Percentiles rank a stretch among this genome's conserved stretches.
Evolutionary conservation across 2,888 invertebrate genomes (phyloP).

Genomic region (Melipona bicolor): DNA sequence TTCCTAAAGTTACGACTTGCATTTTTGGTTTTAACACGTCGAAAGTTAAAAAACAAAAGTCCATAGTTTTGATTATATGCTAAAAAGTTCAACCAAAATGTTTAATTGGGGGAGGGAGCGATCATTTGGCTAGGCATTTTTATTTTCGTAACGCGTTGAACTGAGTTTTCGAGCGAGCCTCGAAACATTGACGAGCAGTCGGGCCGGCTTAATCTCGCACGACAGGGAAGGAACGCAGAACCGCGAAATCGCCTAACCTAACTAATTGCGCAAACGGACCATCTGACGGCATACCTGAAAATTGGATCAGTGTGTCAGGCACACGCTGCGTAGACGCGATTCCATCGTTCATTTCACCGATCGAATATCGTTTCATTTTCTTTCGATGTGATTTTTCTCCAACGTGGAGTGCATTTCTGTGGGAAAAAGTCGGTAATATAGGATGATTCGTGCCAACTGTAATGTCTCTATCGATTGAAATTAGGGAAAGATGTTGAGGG

Average conservation of each 20-base stretch:
- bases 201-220: not conserved
- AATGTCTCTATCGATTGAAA: too few species aligned
- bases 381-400: not conserved
- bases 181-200: not conserved
- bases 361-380: slow-evolving; percentile 4
- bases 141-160: not conserved
- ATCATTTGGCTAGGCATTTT: not conserved
- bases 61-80: too few species aligned
- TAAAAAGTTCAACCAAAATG: too few species aligned
- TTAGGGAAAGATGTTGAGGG: too few species aligned
- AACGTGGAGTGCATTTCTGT: not conserved
- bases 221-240: slow-evolving; percentile 14
- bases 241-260: slow-evolving; percentile 44
- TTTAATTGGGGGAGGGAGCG: not conserved
- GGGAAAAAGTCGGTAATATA: too few species aligned
- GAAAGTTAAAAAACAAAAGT: too few species aligned
- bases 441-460: too few species aligned
- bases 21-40: too few species aligned
- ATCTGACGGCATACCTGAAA: slow-evolving; percentile 52
- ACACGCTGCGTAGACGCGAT: slow-evolving; percentile 25
- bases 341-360: not conserved
- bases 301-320: slow-evolving; percentile 69
- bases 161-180: not conserved
- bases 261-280: slow-evolving; percentile 38
- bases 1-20: too few species aligned